A percentile compares a stretch with the other conserved stretches of the same genome.
These are phyloP conservation scores for Cavia porcellus DNA, from an alignment of 2,113 vertebrate genomes.

Conservation along the genomic window DNA sequence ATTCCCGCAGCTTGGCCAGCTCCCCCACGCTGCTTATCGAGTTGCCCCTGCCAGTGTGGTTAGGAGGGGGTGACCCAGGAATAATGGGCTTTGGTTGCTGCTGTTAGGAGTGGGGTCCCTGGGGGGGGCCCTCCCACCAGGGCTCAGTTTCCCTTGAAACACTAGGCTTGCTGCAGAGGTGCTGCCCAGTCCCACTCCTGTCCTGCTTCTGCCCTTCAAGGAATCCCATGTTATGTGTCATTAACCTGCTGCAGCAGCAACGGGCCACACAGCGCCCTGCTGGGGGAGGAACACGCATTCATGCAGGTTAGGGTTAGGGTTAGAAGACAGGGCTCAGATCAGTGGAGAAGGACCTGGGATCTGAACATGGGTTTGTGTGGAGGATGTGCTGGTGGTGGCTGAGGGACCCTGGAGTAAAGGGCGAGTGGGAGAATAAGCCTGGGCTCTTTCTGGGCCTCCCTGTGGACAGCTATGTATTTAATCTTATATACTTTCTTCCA, in stretches of 20 bases:
- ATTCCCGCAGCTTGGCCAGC: slow-evolving; percentile 85
- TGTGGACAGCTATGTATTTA: neutral
- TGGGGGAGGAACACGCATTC: neutral
- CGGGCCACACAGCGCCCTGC: neutral
- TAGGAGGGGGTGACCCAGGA: rapidly evolving
- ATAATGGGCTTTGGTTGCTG: neutral
- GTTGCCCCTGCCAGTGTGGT: slow-evolving; percentile 83
- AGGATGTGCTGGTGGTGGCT: neutral
- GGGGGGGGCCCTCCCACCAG: neutral
- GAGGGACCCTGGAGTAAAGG: neutral
- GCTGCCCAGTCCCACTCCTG: neutral
- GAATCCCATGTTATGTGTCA: neutral
- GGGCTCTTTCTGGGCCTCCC: neutral
- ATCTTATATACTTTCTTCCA: neutral
- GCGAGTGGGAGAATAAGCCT: neutral
- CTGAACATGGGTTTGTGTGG: neutral
- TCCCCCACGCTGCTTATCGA: slow-evolving; percentile 81
- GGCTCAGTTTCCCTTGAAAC: neutral
- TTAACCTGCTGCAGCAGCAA: neutral
- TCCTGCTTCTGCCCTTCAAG: neutral
- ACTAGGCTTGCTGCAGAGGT: neutral
- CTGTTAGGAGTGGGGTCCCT: neutral
- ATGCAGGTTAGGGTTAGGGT: neutral
- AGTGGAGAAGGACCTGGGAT: neutral
- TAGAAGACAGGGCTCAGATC: neutral